phyloP scores from a whole-genome alignment of 2,113 vertebrate species.

The Hippocampus mohnikei region DNA sequence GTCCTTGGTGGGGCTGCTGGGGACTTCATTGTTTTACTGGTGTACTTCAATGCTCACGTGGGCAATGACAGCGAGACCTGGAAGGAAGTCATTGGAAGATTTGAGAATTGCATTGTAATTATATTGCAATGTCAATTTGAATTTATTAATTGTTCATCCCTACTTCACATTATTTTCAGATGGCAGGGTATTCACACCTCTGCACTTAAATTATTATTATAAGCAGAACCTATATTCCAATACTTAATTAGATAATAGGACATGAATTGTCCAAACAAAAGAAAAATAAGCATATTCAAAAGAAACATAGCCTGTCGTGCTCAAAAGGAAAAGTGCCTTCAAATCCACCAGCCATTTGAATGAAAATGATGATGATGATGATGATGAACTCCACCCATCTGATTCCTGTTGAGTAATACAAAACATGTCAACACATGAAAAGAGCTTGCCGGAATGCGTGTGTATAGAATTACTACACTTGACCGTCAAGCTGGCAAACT shows the following conservation, averaged over 20 bases:
- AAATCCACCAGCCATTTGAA: background rate
- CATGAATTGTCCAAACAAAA: background rate
- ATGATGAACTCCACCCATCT: background rate
- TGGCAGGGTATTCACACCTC: too few species aligned
- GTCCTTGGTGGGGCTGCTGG: too few species aligned
- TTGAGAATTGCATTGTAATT: too few species aligned
- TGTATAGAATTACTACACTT: background rate
- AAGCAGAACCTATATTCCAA: too few species aligned
- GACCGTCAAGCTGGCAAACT: background rate
- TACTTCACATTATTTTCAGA: too few species aligned
- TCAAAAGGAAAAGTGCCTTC: background rate
- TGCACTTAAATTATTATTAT: too few species aligned
- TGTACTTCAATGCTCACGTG: too few species aligned
- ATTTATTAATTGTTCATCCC: too few species aligned
- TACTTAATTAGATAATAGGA: background rate
- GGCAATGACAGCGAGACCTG: too few species aligned
- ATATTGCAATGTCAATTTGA: too few species aligned
- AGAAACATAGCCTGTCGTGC: background rate
- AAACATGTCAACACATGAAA: background rate
- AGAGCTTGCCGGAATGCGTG: background rate
- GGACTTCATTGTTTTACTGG: too few species aligned
- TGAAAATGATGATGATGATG: background rate
- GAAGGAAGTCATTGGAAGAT: too few species aligned
- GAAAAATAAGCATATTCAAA: background rate
- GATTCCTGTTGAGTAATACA: background rate